A percentile compares a stretch with the other conserved stretches of the same genome.
Evolutionary conservation across 1,140 invertebrate genomes (phyloP).

Genomic region (Telenomus remus): DNA sequence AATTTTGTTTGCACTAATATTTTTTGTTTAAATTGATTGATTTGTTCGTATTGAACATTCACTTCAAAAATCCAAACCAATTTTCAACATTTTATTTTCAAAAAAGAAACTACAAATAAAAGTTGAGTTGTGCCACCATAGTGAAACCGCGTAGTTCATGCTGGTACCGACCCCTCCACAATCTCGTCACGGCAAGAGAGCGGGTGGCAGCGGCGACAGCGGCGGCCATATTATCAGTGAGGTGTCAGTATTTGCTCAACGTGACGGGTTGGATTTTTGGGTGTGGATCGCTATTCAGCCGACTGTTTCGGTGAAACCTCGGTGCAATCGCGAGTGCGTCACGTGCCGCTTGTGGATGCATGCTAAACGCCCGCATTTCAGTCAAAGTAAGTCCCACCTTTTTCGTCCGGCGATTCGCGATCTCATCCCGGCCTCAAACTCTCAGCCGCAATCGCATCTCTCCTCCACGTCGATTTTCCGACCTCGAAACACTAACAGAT

Average conservation of each 20-base stretch:
- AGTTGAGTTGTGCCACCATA: too few species aligned
- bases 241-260: constrained; percentile 75
- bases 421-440: constrained; percentile 3
- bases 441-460: too few species aligned
- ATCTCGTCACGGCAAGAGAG: not conserved
- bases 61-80: too few species aligned
- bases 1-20: too few species aligned
- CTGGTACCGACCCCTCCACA: too few species aligned
- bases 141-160: too few species aligned
- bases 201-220: constrained; percentile 40
- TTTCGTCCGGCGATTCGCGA: not conserved
- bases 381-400: constrained; percentile 39
- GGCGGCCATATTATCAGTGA: constrained; percentile 75
- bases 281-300: constrained; percentile 69
- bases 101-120: too few species aligned
- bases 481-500: not conserved
- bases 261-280: constrained; percentile 72
- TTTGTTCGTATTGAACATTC: too few species aligned
- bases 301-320: constrained; percentile 43
- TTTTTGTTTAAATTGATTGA: too few species aligned
- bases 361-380: constrained; percentile 33
- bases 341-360: constrained; percentile 65
- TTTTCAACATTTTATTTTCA: too few species aligned
- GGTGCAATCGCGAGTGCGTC: constrained; percentile 65
- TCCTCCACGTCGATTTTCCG: too few species aligned